phyloP scores from a whole-genome alignment of 2,113 vertebrate genomes.

The Pholis gunnellus region DNA sequence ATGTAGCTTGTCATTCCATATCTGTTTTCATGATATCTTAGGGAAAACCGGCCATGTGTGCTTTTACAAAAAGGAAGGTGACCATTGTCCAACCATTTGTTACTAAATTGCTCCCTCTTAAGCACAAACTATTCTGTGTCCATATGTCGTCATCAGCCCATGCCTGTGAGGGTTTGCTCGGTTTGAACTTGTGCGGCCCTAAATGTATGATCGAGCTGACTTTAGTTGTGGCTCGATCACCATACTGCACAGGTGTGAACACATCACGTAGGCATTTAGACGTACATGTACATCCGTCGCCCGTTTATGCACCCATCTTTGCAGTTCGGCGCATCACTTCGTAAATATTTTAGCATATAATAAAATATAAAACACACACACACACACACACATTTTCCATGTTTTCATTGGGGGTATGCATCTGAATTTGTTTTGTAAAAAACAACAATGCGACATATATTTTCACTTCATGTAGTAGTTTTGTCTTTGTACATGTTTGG shows the following conservation, averaged over 20 bases:
- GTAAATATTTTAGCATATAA: not conserved
- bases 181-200: not conserved
- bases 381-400: not conserved
- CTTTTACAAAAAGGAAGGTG: not conserved
- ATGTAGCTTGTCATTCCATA: not conserved
- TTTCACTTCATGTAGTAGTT: not conserved
- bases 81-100: not conserved
- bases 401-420: not conserved
- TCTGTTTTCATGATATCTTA: not conserved
- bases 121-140: not conserved
- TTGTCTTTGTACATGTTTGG: not conserved
- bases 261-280: not conserved
- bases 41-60: not conserved
- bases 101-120: not conserved
- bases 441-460: not conserved
- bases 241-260: not conserved
- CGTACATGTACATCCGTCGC: not conserved
- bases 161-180: not conserved
- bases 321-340: not conserved
- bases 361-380: no score
- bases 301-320: not conserved
- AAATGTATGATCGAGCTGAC: not conserved
- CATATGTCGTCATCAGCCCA: not conserved
- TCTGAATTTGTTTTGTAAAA: not conserved
- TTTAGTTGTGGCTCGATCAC: not conserved